Base-by-base conservation (phyloP, 2,888 invertebrate species). In the Sussaba pulchella region DNA sequence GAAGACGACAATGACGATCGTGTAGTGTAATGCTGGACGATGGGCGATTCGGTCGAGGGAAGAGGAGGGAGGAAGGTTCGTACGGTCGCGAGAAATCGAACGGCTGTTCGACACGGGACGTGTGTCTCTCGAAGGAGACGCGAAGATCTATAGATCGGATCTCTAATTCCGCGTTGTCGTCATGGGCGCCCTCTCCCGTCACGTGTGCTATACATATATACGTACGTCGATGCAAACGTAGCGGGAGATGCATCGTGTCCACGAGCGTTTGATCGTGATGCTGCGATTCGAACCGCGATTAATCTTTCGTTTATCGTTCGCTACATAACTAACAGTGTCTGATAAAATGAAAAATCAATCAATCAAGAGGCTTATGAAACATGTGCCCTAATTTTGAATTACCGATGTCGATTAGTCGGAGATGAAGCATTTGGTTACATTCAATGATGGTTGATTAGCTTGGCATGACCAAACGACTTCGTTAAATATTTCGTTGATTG, bases 161-260 rank as follows among this genome's bases (percentile, higher is more conserved):
- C 90, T 87, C 88, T 89, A 87, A 87, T 86, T 85, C 86, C 81
- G n/a, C 79, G 83, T 81, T 82, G 82, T 83, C 82, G 80, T 82
- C 82, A 79, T 73, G 70, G 78, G 74, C n/a, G 75, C 66, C 67
- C 67, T 71, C 63, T 70, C 71, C 69, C 75, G 63, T 54, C 59
- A 52, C n/a, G n/a, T n/a, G n/a, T n/a, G n/a, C n/a, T n/a, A n/a
- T n/a, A n/a, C n/a, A n/a, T n/a, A n/a, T n/a, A n/a, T n/a, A n/a
- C n/a, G n/a, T n/a, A n/a, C n/a, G n/a, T n/a, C n/a, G n/a, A n/a
- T n/a, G n/a, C n/a, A n/a, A n/a, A n/a, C n/a, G n/a, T n/a, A n/a
- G n/a, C n/a, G 72, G 63, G 36, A 57, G 59, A 70, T 67, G 72
- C 59, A 69, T 43, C 36, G 39, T 41, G 59, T 39, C 12, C 66